Conservation (phyloP, 1,140 invertebrate genomes). For the honey bee (Apis mellifera) region Amel_HAv3.1 CM009933.2:10913001-10913500, state of each 20-base stretch:
- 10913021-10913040: neutral
- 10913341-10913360: slow-evolving; percentile 22
- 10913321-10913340: neutral
- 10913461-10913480: slow-evolving; percentile 51
- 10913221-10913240: too few species aligned
- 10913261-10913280: neutral
- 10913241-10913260: too few species aligned
- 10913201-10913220: too few species aligned
- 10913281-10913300: neutral
- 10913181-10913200: too few species aligned
- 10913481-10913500: slow-evolving; percentile 32
- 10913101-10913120: too few species aligned
- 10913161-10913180: too few species aligned
- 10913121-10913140: too few species aligned
- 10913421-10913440: slow-evolving; percentile 63
- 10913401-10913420: slow-evolving; percentile 52
- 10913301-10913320: too few species aligned
- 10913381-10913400: neutral
- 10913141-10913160: too few species aligned
- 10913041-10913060: neutral
- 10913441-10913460: slow-evolving; percentile 66
- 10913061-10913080: too few species aligned
- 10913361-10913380: slow-evolving; percentile 1
- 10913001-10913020: too few species aligned
- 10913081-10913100: too few species aligned